These are phyloP conservation scores for Hippocampus zosterae DNA, from an alignment of 2,113 vertebrate species.

Conservation along the genomic window DNA sequence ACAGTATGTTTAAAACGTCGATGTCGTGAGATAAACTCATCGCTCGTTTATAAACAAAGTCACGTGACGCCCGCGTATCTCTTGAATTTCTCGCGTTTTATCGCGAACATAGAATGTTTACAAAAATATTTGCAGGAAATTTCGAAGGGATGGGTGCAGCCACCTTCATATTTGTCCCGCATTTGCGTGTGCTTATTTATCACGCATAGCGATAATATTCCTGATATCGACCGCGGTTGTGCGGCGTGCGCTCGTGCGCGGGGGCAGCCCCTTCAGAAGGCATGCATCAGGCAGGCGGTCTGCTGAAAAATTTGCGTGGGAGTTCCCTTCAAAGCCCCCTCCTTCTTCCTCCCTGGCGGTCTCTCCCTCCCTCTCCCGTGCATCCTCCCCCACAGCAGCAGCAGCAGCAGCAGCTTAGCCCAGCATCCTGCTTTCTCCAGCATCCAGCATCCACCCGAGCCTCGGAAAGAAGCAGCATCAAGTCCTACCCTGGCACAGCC, in stretches of 20 bases:
- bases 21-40: too few species aligned
- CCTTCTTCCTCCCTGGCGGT: constrained; percentile 42
- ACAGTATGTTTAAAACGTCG: too few species aligned
- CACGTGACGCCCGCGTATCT: not conserved
- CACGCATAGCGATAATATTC: constrained; percentile 11
- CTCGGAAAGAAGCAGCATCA: constrained; percentile 60
- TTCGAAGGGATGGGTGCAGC: not conserved
- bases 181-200: not conserved
- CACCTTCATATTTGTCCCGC: not conserved
- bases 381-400: constrained; percentile 74
- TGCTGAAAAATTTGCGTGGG: constrained; percentile 77
- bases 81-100: not conserved
- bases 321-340: constrained; percentile 72
- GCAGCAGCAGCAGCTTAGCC: constrained; percentile 52
- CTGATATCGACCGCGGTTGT: constrained; percentile 54
- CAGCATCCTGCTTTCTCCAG: constrained; percentile 4
- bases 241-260: constrained; percentile 31
- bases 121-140: not conserved
- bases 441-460: constrained; percentile 49
- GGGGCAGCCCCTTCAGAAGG: constrained; percentile 76
- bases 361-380: constrained; percentile 32
- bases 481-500: constrained; percentile 55
- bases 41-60: not conserved
- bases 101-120: not conserved
- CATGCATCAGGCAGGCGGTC: constrained; percentile 77